Percentiles rank a stretch among this genome's conserved stretches.
Conservation (phyloP, 2,113 vertebrate species). For the Glareola pratincola region DNA sequence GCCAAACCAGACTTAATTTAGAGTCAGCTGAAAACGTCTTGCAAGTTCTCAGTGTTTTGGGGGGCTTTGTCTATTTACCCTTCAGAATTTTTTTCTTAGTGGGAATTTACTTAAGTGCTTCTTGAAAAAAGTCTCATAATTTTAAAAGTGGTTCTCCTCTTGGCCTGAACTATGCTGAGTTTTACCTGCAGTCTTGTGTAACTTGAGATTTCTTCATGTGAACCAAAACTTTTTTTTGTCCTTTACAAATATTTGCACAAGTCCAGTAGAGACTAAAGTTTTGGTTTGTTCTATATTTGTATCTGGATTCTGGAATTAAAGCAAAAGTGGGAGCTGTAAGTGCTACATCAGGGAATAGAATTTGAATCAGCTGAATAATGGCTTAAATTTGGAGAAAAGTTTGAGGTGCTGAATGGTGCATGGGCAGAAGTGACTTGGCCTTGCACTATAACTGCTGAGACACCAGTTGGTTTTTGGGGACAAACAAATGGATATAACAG, state of each 20-base stretch:
- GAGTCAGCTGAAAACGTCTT: conserved; percentile 18
- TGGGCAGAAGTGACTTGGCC: background rate
- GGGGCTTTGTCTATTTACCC: background rate
- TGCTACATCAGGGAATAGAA: background rate
- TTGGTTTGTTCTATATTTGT: background rate
- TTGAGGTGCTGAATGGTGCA: background rate
- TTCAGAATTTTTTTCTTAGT: background rate
- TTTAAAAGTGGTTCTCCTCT: background rate
- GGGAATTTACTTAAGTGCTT: background rate
- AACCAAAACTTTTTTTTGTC: background rate
- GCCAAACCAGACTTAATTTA: background rate
- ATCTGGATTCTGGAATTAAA: background rate
- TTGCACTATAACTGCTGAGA: background rate
- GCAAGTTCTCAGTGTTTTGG: background rate
- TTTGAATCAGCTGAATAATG: background rate
- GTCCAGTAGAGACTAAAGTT: background rate
- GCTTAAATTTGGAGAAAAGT: background rate
- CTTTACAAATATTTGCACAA: background rate
- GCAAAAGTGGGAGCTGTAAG: background rate
- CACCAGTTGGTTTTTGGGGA: accelerated
- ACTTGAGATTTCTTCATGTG: background rate
- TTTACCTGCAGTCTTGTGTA: background rate
- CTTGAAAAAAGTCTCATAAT: background rate
- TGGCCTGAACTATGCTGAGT: background rate
- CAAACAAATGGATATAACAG: background rate